Percentiles rank a stretch among this genome's conserved stretches.
These are phyloP conservation scores for Amiota communis DNA, from an alignment of 2,888 invertebrate species.

Conservation along the genomic window DNA sequence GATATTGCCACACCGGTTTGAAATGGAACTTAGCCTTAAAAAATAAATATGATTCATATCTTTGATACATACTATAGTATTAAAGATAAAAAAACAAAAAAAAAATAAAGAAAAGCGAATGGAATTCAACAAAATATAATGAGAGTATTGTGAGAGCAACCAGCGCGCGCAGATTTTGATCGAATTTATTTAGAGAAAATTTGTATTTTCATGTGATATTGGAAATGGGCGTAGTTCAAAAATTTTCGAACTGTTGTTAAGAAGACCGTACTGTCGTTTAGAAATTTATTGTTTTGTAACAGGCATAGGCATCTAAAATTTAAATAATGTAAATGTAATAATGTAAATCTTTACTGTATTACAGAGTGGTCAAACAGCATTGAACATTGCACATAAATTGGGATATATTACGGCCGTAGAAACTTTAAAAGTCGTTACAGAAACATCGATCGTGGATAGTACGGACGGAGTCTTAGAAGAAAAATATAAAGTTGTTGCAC, in stretches of 20 bases:
- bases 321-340: slow-evolving; percentile 1
- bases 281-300: not conserved
- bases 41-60: too few species aligned
- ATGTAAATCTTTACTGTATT: slow-evolving; percentile 16
- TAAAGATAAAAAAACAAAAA: too few species aligned
- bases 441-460: slow-evolving; percentile 81
- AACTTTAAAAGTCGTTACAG: slow-evolving; percentile 92
- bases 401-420: slow-evolving; percentile 99
- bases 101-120: too few species aligned
- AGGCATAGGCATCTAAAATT: not conserved
- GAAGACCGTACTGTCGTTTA: slow-evolving; percentile 3
- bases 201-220: not conserved
- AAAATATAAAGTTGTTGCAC: slow-evolving; percentile 97
- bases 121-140: not conserved
- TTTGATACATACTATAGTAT: too few species aligned
- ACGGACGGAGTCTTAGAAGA: slow-evolving; percentile 79
- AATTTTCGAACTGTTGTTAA: not conserved
- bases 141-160: not conserved
- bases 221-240: slow-evolving; percentile 8
- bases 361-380: slow-evolving; percentile 96
- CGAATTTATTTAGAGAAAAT: not conserved
- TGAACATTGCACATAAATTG: slow-evolving; percentile 95
- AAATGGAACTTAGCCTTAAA: too few species aligned
- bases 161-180: not conserved
- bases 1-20: too few species aligned